Base-by-base conservation (phyloP, 2,888 invertebrate species). In the Dione vanillae region DNA sequence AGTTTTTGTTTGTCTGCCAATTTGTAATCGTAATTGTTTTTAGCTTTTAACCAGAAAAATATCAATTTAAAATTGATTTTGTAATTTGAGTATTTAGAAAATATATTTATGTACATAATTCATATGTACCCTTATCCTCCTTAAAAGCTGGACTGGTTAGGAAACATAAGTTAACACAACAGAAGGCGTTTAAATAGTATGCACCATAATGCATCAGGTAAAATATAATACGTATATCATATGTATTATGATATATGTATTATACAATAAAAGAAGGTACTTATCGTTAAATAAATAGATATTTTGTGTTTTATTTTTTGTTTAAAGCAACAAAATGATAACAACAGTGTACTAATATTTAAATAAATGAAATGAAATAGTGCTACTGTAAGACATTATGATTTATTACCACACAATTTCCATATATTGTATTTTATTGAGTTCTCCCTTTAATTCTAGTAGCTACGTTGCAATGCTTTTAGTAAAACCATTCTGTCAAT, bases 401-500 rank as follows among this genome's bases (percentile, higher is more conserved):
- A 11, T 40, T 56, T 45, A 27, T 61, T 61, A 2, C 43, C 27
- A 45, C 45, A 61, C 61, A 61, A 16, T n/a, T 27, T 2, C 27
- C 14, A 54, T 35, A 61, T 35, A 35, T 61, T 45, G 2, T 16
- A 27, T 45, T 61, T 14, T 16, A 45, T 61, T 45, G n/a, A 45
- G n/a, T 45, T 56, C 43, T 61, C 45, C n/a, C 43, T 61, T 61
- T 27, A 43, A 43, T 45, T 45, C 27, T 45, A 27, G 27, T 43
- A 49, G 3, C 19, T 19, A 27, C 61, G 43, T 27, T 61, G 43
- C 27, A 61, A 61, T 27, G 61, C 61, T 61, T 61, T 61, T 61
- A 61, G 61, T 45, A n/a, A 61, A 45, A 61, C 7, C 43, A 45
- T 61, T 45, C 45, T 61, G 61, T 45, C 61, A 61, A 45, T 45